Conservation (phyloP, 2,888 invertebrate genomes). For the Cheilosia variabilis region DNA sequence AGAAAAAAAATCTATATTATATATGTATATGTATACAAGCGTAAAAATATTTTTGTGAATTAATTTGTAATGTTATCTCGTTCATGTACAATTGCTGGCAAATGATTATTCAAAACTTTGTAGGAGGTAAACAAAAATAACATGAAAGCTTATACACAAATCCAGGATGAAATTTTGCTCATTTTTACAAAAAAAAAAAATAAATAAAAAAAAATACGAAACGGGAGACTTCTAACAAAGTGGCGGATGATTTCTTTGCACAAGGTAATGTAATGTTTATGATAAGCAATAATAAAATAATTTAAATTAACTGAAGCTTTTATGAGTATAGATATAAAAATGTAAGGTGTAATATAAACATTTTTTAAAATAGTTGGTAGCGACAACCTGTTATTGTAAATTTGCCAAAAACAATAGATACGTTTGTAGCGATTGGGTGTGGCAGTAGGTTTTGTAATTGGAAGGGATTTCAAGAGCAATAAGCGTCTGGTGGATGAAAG, state of each 20-base stretch:
- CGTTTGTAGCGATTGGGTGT: neutral
- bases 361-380: slow-evolving; percentile 63
- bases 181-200: slow-evolving; percentile 44
- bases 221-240: slow-evolving; percentile 37
- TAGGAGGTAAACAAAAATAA: slow-evolving; percentile 16
- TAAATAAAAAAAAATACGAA: slow-evolving; percentile 12
- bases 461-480: too few species aligned
- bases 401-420: slow-evolving; percentile 72
- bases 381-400: slow-evolving; percentile 62
- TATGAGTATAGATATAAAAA: slow-evolving; percentile 58
- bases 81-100: slow-evolving; percentile 71
- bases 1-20: slow-evolving; percentile 52
- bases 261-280: slow-evolving; percentile 79
- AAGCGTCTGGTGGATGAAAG: too few species aligned
- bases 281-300: slow-evolving; percentile 81
- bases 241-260: slow-evolving; percentile 59
- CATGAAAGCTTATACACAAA: slow-evolving; percentile 20
- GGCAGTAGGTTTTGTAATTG: neutral
- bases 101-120: slow-evolving; percentile 61
- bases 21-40: slow-evolving; percentile 53
- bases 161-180: slow-evolving; percentile 64
- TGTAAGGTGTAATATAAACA: slow-evolving; percentile 54
- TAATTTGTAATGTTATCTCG: slow-evolving; percentile 75
- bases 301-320: slow-evolving; percentile 69
- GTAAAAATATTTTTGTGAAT: slow-evolving; percentile 74